Percentiles rank a stretch among this genome's conserved stretches.
These are phyloP conservation scores for Alca torda DNA, from an alignment of 2,797 vertebrate species.

Conservation along the genomic window DNA sequence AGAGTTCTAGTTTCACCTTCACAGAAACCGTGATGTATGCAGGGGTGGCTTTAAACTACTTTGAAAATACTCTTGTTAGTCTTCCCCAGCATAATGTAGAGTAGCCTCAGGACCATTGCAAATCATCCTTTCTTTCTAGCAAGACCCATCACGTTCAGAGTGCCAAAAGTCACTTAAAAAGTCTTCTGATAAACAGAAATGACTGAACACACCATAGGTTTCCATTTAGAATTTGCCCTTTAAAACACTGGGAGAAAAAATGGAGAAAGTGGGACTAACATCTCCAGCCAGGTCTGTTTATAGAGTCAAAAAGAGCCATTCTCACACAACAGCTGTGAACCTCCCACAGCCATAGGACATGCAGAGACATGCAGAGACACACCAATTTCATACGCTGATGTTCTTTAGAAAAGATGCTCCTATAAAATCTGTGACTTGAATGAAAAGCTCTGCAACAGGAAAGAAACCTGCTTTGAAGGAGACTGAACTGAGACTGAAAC, in stretches of 20 bases:
- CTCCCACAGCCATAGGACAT: background rate
- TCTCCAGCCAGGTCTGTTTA: background rate
- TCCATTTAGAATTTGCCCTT: background rate
- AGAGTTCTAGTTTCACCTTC: background rate
- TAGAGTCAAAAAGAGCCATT: background rate
- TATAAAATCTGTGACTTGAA: background rate
- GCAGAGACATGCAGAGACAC: no score
- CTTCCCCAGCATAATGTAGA: background rate
- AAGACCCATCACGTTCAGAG: background rate
- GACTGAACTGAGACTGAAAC: background rate
- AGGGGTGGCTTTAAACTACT: background rate
- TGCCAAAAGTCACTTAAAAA: background rate
- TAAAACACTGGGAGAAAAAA: background rate
- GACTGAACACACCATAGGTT: background rate
- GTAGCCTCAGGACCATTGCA: background rate
- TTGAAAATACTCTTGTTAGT: background rate
- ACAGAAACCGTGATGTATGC: background rate
- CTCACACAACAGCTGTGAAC: background rate
- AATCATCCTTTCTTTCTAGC: background rate
- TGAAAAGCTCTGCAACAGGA: background rate
- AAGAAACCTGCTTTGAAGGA: background rate
- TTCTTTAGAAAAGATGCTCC: background rate
- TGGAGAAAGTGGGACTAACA: background rate
- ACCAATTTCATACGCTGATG: background rate
- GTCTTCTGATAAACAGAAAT: background rate